A percentile compares a stretch with the other conserved stretches of the same genome.
Evolutionary conservation across 2,113 vertebrate genomes (phyloP).

Genomic region (Bolborhynchus lineola): DNA sequence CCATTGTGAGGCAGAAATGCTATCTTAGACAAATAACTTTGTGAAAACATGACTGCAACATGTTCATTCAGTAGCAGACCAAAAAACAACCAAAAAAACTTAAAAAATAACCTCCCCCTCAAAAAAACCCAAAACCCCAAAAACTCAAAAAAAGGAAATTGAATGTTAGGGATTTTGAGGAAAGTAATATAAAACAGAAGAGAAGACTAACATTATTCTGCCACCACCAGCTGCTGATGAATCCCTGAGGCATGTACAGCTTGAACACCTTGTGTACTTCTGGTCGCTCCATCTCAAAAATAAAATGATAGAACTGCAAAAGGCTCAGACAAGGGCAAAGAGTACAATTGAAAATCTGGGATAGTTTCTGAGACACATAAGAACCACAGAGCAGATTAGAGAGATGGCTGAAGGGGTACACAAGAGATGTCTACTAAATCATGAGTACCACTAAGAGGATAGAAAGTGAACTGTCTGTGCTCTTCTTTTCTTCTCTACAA

Average conservation of each 20-base stretch:
- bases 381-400: not conserved
- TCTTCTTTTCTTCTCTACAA: not conserved
- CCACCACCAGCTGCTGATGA: not conserved
- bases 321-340: not conserved
- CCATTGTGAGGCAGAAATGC: not conserved
- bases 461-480: not conserved
- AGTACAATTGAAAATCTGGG: not conserved
- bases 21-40: not conserved
- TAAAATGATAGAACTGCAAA: not conserved
- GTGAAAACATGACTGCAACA: not conserved
- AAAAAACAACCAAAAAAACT: not conserved
- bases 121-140: not conserved
- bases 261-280: not conserved
- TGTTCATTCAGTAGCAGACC: not conserved
- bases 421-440: not conserved
- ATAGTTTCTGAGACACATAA: not conserved
- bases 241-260: slow-evolving; percentile 4
- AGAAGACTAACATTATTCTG: not conserved
- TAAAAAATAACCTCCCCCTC: not conserved
- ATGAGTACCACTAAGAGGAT: not conserved
- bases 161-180: not conserved
- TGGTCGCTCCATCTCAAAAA: not conserved
- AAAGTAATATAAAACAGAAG: slow-evolving; percentile 16
- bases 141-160: not conserved
- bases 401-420: not conserved